These are phyloP conservation scores for Eidolon helvum DNA, from an alignment of 2,113 vertebrate genomes.

Conservation along the genomic window DNA sequence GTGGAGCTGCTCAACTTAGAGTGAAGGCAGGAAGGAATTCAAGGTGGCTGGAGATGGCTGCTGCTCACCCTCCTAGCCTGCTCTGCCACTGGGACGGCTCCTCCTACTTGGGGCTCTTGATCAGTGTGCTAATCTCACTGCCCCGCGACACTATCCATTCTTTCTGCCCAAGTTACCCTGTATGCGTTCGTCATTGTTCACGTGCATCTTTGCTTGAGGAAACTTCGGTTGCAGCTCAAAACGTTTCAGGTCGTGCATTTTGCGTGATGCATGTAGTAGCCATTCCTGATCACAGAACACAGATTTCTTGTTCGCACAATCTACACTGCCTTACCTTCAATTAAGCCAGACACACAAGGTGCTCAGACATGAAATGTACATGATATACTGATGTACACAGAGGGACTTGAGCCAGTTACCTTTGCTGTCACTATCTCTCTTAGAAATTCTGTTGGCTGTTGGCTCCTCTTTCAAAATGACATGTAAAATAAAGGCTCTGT, in stretches of 20 bases:
- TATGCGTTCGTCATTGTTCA: slow-evolving; percentile 73
- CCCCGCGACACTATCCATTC: neutral
- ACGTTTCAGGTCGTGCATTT: slow-evolving; percentile 87
- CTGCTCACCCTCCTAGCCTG: slow-evolving; percentile 65
- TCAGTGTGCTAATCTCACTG: slow-evolving; percentile 53
- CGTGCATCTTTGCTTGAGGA: slow-evolving; percentile 79
- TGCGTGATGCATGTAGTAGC: slow-evolving; percentile 84
- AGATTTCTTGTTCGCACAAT: slow-evolving; percentile 85
- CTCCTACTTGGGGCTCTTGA: slow-evolving; percentile 65
- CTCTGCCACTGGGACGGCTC: slow-evolving; percentile 76
- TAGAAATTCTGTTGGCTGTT: slow-evolving; percentile 83
- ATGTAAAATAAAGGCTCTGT: slow-evolving; percentile 85
- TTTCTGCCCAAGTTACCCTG: slow-evolving; percentile 74
- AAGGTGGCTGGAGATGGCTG: slow-evolving; percentile 62
- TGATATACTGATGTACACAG: slow-evolving; percentile 82
- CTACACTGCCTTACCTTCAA: slow-evolving; percentile 91
- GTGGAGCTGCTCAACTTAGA: slow-evolving; percentile 98
- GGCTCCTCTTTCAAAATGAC: slow-evolving; percentile 80
- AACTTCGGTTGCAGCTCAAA: slow-evolving; percentile 63
- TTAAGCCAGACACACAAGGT: slow-evolving; percentile 83
- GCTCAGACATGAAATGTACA: slow-evolving; percentile 82
- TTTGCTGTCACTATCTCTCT: slow-evolving; percentile 84
- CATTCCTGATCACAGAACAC: slow-evolving; percentile 72
- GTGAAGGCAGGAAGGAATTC: slow-evolving; percentile 82
- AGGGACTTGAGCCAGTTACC: slow-evolving; percentile 92